Evolutionary conservation across 2,797 vertebrate species (phyloP), one percentile per base, ranked within the genome.

Genomic region (Rhinophrynus dorsalis): DNA sequence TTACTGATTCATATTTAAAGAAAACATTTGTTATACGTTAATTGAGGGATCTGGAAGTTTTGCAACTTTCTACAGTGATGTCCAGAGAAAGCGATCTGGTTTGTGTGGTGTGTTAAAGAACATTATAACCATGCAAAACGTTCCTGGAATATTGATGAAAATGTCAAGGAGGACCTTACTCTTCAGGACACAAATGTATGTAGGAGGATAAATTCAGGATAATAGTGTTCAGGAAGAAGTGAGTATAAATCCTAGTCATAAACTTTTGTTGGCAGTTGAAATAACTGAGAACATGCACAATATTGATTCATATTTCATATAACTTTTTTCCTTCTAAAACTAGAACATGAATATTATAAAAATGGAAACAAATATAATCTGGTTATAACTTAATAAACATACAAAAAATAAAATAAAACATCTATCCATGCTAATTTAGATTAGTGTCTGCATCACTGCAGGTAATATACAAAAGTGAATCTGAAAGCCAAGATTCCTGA

Each of bases 1-100:
- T 58, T 67, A 38, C 11, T 24, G 17, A 58, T 50, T 21, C 32
- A 38, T 48, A 29, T 12, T 38, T 38, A 61, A 24, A 69, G 35
- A 26, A 69, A 13, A 62, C 37, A 62, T 61, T 69, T 69, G 47
- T 70, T 70, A 62, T 27, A 47, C 3, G 29, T 67, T 50, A 58
- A 27, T 48, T 67, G 26, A 33, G 26, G 52, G n/a, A 67, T 67
- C 37, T 56, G 51, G 64, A 57, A 33, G 23, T 57, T 30, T 67
- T 17, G 20, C 50, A 56, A 45, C n/a, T n/a, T n/a, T 32, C 3
- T 42, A 3, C 40, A 48, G 40, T 40, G 26, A 50, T 51, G 45
- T 40, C 55, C 48, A 62, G 35, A 26, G 48, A 47, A 26, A 47
- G 45, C 23, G 10, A 51, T 52, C 17, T 40, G 29, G n/a, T 20